Evolutionary conservation across 2,888 invertebrate genomes (phyloP), one percentile per base, ranked within the genome.

Genomic region (Trisateles emortualis): DNA sequence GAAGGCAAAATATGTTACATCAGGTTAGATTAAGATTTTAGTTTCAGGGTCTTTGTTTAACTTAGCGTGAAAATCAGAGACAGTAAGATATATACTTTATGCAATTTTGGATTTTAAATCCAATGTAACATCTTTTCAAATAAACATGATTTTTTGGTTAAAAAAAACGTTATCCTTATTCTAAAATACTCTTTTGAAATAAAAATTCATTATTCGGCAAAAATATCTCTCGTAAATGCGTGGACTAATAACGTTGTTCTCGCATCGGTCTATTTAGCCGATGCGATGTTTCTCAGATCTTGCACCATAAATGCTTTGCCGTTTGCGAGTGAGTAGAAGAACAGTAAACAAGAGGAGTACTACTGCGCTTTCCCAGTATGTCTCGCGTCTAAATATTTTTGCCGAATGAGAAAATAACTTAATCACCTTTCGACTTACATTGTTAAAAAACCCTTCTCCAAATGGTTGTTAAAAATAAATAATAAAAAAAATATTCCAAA

Each of bases 101-200:
- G n/a, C 22, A 26, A 26, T 1, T 8, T 26, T 8, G 3, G 9
- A 8, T 8, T 26, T 26, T 1, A 26, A 6, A 8, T 1, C 8
- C 32, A 11, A 43, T 43, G 43, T 32, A 43, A 43, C 10, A 22
- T 22, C 19, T 14, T 26, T 22, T 26, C 26, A 26, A 26, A 26
- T 8, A 8, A 22, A 38, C 38, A 33, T 33, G 14, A 14, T 6
- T 13, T 36, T 36, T 67, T 64, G 64, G 64, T 46, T 67, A 2
- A 10, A n/a, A 33, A 33, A 33, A 13, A 33, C 8, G 13, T 2
- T 33, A 8, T 0, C 14, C 33, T 33, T 33, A 16, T 14, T 3
- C 26, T 26, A 26, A 4, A 26, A 26, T 26, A 26, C 26, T 26
- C 22, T 26, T 26, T 26, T 26, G 26, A 26, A 26, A 26, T 8